These are phyloP conservation scores for Zaprionus taronus DNA, from an alignment of 1,140 invertebrate genomes.

Conservation along the genomic window DNA sequence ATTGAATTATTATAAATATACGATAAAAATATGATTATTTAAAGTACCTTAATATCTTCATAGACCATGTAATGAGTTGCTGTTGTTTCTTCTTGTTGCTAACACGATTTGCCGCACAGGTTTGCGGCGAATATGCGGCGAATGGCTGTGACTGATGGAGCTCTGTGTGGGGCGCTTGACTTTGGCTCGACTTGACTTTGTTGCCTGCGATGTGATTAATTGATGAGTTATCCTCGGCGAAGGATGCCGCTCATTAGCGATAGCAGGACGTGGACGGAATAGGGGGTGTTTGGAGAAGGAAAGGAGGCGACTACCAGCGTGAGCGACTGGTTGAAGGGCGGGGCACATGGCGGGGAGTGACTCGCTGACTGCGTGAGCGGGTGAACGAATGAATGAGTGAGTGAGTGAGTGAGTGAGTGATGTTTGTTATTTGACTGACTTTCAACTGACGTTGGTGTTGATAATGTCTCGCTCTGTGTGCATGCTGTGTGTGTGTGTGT, in stretches of 20 bases:
- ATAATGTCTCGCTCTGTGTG: slow-evolving; percentile 11
- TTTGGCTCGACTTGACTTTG: slow-evolving; percentile 37
- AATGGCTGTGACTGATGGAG: slow-evolving; percentile 30
- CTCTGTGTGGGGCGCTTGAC: slow-evolving; percentile 12
- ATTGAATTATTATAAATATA: too few relatives aligned
- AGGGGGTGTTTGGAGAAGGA: background rate
- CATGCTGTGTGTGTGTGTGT: slow-evolving; percentile 5
- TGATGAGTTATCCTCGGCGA: slow-evolving; percentile 35
- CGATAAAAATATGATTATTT: background rate
- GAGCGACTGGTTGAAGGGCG: background rate
- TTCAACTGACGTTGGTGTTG: slow-evolving; percentile 1
- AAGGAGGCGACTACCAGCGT: too few relatives aligned
- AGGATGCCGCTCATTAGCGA: slow-evolving; percentile 49
- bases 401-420: slow-evolving; percentile 24
- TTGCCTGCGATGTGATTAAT: slow-evolving; percentile 47
- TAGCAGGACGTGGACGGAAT: background rate
- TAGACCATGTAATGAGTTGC: background rate
- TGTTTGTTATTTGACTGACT: slow-evolving; percentile 26
- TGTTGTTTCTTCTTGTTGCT: background rate
- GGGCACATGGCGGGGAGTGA: background rate
- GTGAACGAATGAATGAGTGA: background rate
- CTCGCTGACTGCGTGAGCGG: background rate
- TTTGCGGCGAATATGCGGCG: background rate
- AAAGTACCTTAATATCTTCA: background rate
- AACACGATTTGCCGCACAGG: background rate